Base-by-base conservation (phyloP, 2,888 invertebrate genomes). In the Agrilus biguttatus region DNA sequence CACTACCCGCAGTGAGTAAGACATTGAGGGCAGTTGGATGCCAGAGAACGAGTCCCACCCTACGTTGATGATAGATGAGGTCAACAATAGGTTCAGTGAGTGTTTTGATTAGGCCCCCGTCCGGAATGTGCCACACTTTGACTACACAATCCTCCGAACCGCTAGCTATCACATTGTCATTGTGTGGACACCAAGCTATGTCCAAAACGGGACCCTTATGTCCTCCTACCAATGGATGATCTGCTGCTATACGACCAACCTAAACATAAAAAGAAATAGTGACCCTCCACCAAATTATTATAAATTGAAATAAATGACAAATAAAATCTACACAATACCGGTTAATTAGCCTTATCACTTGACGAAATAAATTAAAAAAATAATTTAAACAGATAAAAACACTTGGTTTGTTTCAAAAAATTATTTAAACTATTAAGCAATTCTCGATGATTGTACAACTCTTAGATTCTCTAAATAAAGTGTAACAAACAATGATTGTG, bases 131-230 rank as follows among this genome's bases (percentile, higher is more conserved):
- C 95, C 95, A 95, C 44, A 95, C 79, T 71, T 73, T 55, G 40
- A 95, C 93, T 8, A 93, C 90, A 62, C 91, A 90, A 69, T 97
- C 97, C 65, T 96, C 96, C 0, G 95, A 95, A 42, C 91, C 91
- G 42, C 93, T 92, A 39, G 97, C 97, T 57, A 97, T 95, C 49
- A 96, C 87, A 66, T 95, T 91, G 70, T 97, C 96, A 63, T 96
- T 92, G 70, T 96, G 96, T 1, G 96, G 96, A 67, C 92, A 95
- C 93, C 95, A 97, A 39, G 95, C 86, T 56, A 97, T 89, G 70
- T 97, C 96, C 49, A 95, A 69, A 33, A 97, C 92, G 1, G 93
- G 91, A 28, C 95, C 96, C 63, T 91, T 89, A 73, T 97, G 97
- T 35, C 96, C 96, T 40, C 92, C 92, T 35, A 97, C 93, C 45